Evolutionary conservation across 1,140 invertebrate genomes (phyloP), one percentile per base, ranked within the genome.

Genomic region (Drosophila micromelanica): DNA sequence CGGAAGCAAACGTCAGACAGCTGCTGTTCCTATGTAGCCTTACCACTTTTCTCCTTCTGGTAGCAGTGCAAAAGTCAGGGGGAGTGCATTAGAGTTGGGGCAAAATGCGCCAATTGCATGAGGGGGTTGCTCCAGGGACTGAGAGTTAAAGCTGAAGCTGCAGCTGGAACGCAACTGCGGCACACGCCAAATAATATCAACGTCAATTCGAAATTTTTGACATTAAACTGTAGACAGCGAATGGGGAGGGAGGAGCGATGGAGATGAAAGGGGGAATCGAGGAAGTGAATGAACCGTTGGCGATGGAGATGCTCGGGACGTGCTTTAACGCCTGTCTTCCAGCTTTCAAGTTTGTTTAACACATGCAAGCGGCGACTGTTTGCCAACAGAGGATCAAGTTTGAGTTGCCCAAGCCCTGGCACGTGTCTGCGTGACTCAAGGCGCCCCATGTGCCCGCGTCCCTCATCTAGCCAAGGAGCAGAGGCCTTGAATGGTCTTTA

Each of bases 321-420:
- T 80, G 77, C 77, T 67, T 74, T 77, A 80, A 71, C 77, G 77
- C 77, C 54, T 74, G 75, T 80, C 77, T 78, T 65, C 60, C 56
- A 80, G 77, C 77, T 80, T 80, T 74, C 75, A 70, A 71, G 77
- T 74, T 80, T 77, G 77, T 74, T 74, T 77, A 74, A 77, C 64
- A 54, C 68, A 54, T 76, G 76, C 76, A 67, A 62, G 67, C 67
- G 57, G 43, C 63, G 62, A 71, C 73, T 76, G 73, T 72, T 76
- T 78, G 68, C 68, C 45, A 51, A 76, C 70, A 73, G 49, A 67
- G 73, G 70, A 73, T 73, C 63, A 73, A 73, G 70, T 73, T 70
- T 73, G 70, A 68, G 70, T 68, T 73, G 54, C 32, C 48, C 63
- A 73, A 73, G 63, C 70, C 70, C 55, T 68, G 63, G 70, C 70